These are phyloP conservation scores for Diorhabda sublineata DNA, from an alignment of 1,140 invertebrate genomes.

Conservation along the genomic window DNA sequence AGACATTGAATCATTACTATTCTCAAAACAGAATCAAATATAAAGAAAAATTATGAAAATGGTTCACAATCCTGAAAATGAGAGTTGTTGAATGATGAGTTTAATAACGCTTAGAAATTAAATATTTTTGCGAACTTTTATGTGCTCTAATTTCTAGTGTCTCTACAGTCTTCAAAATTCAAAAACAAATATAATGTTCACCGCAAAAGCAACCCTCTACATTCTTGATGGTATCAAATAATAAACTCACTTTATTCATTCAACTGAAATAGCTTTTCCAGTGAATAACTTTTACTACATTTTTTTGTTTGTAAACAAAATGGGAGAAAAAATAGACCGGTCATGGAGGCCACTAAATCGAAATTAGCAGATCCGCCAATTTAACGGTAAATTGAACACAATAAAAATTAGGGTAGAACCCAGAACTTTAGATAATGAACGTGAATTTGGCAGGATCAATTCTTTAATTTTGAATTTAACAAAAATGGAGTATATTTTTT, in stretches of 20 bases:
- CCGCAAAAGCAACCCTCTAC: too few species aligned
- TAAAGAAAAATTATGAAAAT: too few species aligned
- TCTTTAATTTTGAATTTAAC: background rate
- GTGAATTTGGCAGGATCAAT: background rate
- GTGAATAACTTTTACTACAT: background rate
- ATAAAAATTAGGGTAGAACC: conserved; percentile 1
- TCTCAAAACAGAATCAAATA: too few species aligned
- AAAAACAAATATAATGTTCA: too few species aligned
- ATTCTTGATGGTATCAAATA: background rate
- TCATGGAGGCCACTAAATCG: background rate
- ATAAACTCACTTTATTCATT: background rate
- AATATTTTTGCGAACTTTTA: too few species aligned
- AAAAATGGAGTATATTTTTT: background rate
- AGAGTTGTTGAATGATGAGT: too few species aligned
- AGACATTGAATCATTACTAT: too few species aligned
- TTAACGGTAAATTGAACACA: background rate
- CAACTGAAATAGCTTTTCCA: conserved; percentile 2
- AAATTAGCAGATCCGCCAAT: conserved; percentile 2
- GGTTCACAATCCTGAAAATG: too few species aligned
- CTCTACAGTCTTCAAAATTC: too few species aligned
- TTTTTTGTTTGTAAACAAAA: conserved; percentile 1
- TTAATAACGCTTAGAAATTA: too few species aligned
- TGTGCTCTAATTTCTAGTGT: too few species aligned
- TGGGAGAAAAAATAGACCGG: background rate
- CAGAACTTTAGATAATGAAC: background rate